These are phyloP conservation scores for Danaus plexippus DNA, from an alignment of 1,140 invertebrate species.

Conservation along the genomic window DNA sequence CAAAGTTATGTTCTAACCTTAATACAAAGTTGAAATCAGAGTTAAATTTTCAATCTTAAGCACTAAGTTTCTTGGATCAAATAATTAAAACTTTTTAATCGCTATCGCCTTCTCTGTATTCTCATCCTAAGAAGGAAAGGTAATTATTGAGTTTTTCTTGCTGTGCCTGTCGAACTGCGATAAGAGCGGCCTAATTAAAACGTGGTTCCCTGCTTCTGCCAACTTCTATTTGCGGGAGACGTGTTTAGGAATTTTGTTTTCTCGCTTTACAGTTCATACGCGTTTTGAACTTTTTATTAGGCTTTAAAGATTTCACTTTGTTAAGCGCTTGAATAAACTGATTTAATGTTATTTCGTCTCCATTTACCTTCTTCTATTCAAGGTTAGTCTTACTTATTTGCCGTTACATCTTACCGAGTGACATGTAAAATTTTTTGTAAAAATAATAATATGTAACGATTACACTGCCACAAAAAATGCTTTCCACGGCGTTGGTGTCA, in stretches of 20 bases:
- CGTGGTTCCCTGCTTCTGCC: slow-evolving; percentile 22
- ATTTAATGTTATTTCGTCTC: no score
- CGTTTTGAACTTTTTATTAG: no score
- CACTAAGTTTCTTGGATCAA: no score
- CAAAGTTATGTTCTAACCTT: no score
- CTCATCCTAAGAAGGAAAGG: slow-evolving; percentile 20
- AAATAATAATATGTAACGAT: background rate
- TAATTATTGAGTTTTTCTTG: slow-evolving; percentile 49
- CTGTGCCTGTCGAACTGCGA: slow-evolving; percentile 35
- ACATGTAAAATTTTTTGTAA: no score
- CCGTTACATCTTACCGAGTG: no score
- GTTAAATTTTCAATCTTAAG: no score
- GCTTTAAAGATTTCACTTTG: slow-evolving; percentile 5
- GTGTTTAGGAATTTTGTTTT: background rate
- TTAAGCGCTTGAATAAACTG: no score
- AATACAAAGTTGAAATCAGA: no score
- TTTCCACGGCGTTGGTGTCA: background rate
- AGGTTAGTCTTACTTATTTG: no score
- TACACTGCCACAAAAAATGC: background rate
- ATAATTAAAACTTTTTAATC: slow-evolving; percentile 1
- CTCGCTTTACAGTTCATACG: background rate
- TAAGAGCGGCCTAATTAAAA: slow-evolving; percentile 47
- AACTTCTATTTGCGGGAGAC: slow-evolving; percentile 23
- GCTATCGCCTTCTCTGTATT: background rate
- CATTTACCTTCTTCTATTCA: no score